Percentiles rank a stretch among this genome's conserved stretches.
These are phyloP conservation scores for Melitaea athalia DNA, from an alignment of 2,888 invertebrate species.

Conservation along the genomic window DNA sequence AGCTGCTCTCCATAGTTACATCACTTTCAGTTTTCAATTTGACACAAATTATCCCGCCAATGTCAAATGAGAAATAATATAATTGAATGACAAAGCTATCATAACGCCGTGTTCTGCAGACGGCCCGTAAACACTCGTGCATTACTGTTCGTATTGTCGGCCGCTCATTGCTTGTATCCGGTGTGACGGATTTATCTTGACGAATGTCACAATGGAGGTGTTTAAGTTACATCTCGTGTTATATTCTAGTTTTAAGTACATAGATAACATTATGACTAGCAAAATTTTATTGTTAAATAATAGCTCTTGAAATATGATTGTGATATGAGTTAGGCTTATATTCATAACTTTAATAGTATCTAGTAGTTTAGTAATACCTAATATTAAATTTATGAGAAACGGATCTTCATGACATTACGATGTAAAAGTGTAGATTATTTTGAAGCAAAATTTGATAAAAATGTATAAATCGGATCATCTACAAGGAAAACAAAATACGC, in stretches of 20 bases:
- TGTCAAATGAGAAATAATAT: slow-evolving; percentile 1
- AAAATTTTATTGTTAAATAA: background rate
- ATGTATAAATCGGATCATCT: no score
- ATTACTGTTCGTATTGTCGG: slow-evolving; percentile 48
- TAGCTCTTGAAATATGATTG: no score
- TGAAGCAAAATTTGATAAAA: no score
- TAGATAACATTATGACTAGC: background rate
- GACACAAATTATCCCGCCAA: background rate
- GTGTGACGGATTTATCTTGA: slow-evolving; percentile 33
- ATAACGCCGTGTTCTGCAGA: slow-evolving; percentile 39
- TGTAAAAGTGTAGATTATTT: no score
- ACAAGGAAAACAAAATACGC: no score
- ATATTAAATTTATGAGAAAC: no score
- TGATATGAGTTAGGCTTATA: no score
- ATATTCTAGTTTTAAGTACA: background rate
- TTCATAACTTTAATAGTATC: no score
- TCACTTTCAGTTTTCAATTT: background rate
- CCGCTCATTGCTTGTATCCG: slow-evolving; percentile 69
- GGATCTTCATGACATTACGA: no score
- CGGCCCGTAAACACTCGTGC: slow-evolving; percentile 35
- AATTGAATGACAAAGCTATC: slow-evolving; percentile 24
- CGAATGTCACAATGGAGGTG: slow-evolving; percentile 20
- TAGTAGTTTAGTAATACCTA: no score
- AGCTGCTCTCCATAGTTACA: background rate
- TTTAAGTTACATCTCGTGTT: background rate